These are phyloP conservation scores for Pithys albifrons DNA, from an alignment of 2,113 vertebrate species.

Conservation along the genomic window DNA sequence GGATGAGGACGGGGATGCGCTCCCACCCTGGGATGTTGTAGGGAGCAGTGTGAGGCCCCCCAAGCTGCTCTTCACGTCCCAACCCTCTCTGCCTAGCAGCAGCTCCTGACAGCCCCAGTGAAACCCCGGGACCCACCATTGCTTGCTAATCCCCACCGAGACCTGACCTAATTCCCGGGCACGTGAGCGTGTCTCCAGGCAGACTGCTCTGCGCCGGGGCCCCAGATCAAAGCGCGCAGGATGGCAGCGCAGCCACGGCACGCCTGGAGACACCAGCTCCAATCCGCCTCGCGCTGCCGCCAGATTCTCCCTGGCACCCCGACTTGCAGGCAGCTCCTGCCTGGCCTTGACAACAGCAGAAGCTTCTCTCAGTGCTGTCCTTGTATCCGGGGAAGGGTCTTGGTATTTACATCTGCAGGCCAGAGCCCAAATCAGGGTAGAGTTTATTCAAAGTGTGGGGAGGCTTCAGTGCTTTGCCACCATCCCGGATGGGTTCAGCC, in stretches of 20 bases:
- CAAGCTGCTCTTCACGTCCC: not conserved
- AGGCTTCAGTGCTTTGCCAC: not conserved
- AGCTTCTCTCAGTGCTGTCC: not conserved
- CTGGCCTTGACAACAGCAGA: not conserved
- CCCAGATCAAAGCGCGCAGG: not conserved
- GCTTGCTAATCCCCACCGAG: slow-evolving; percentile 60
- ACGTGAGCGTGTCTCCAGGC: slow-evolving; percentile 59
- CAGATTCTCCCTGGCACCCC: not conserved
- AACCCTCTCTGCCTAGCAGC: slow-evolving; percentile 52
- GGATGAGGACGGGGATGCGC: not conserved
- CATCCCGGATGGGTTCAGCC: not conserved
- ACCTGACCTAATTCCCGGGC: slow-evolving; percentile 66
- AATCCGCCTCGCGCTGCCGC: not conserved
- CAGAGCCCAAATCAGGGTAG: rapidly evolving
- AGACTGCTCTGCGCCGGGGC: slow-evolving; percentile 16
- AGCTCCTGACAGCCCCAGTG: not conserved
- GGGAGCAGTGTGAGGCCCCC: rapidly evolving
- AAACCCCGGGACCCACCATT: not conserved
- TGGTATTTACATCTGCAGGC: rapidly evolving
- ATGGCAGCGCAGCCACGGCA: not conserved
- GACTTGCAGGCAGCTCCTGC: not conserved
- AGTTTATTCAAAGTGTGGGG: not conserved
- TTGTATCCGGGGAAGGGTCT: not conserved
- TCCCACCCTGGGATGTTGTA: rapidly evolving
- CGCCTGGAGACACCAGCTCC: slow-evolving; percentile 49